Evolutionary conservation across 2,113 vertebrate genomes (phyloP).

Genomic region (Tupaia tana): DNA sequence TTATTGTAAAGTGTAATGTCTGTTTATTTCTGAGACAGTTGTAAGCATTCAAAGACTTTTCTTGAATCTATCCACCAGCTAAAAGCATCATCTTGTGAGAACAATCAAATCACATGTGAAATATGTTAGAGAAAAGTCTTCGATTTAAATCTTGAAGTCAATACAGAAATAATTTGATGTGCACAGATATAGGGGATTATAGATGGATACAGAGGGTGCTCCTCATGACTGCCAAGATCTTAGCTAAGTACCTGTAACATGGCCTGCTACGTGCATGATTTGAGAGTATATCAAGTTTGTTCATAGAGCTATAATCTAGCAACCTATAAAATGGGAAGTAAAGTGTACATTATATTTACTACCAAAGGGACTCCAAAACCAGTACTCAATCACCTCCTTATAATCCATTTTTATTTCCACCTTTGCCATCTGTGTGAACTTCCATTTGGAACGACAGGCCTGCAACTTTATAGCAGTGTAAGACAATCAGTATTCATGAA

Average conservation of each 20-base stretch:
- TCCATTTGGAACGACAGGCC: not conserved
- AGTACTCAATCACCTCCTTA: not conserved
- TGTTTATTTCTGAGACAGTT: not conserved
- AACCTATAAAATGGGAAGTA: not conserved
- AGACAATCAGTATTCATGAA: not conserved
- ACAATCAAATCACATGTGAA: not conserved
- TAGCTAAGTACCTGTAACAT: rapidly evolving
- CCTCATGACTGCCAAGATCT: not conserved
- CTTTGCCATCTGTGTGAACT: not conserved
- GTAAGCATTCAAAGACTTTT: not conserved
- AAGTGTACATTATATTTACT: not conserved
- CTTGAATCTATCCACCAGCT: not conserved
- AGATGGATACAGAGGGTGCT: not conserved
- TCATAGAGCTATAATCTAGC: not conserved
- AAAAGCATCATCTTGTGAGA: not conserved
- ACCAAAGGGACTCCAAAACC: not conserved
- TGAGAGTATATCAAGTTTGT: not conserved
- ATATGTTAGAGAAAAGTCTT: not conserved
- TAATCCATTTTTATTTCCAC: not conserved
- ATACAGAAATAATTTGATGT: not conserved
- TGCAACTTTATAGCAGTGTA: not conserved
- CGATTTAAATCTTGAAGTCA: not conserved
- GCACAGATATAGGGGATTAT: not conserved
- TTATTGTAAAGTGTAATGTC: not conserved
- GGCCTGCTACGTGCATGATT: not conserved